These are phyloP conservation scores for Hesperia comma DNA, from an alignment of 2,888 invertebrate genomes.

Conservation along the genomic window DNA sequence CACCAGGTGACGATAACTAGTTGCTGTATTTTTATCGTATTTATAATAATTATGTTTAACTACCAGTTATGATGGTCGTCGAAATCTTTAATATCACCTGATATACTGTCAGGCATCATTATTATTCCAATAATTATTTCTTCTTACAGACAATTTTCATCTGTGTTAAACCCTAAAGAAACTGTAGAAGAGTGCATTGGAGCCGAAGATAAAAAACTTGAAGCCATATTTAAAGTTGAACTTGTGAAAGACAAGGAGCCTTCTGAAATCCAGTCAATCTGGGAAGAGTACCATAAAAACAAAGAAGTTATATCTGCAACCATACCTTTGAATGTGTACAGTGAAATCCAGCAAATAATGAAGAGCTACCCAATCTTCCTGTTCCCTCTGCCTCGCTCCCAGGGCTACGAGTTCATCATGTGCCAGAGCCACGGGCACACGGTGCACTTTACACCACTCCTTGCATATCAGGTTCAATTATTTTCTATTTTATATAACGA, in stretches of 20 bases:
- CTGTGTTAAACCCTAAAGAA: slow-evolving; percentile 86
- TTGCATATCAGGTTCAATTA: slow-evolving; percentile 89
- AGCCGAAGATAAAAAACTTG: slow-evolving; percentile 79
- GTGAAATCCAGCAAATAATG: slow-evolving; percentile 83
- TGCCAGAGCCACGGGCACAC: slow-evolving; percentile 88
- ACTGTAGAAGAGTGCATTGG: slow-evolving; percentile 51
- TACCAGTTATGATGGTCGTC: too few species aligned
- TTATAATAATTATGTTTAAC: neutral
- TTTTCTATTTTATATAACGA: neutral
- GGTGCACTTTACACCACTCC: slow-evolving; percentile 92
- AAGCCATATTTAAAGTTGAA: slow-evolving; percentile 90
- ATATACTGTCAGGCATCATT: too few species aligned
- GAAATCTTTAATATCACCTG: too few species aligned
- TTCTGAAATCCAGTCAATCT: slow-evolving; percentile 89
- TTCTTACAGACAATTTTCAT: slow-evolving; percentile 84
- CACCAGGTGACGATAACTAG: slow-evolving; percentile 58
- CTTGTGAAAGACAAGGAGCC: slow-evolving; percentile 87
- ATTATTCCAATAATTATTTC: neutral
- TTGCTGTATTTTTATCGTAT: neutral
- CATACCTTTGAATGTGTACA: slow-evolving; percentile 85
- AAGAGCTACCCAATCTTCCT: slow-evolving; percentile 88
- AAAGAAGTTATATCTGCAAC: slow-evolving; percentile 91
- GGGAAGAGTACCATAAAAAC: slow-evolving; percentile 91
- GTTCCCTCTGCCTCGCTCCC: slow-evolving; percentile 90
- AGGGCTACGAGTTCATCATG: slow-evolving; percentile 94